phyloP scores from a whole-genome alignment of 2,113 vertebrate species.

The Camelus dromedarius region DNA sequence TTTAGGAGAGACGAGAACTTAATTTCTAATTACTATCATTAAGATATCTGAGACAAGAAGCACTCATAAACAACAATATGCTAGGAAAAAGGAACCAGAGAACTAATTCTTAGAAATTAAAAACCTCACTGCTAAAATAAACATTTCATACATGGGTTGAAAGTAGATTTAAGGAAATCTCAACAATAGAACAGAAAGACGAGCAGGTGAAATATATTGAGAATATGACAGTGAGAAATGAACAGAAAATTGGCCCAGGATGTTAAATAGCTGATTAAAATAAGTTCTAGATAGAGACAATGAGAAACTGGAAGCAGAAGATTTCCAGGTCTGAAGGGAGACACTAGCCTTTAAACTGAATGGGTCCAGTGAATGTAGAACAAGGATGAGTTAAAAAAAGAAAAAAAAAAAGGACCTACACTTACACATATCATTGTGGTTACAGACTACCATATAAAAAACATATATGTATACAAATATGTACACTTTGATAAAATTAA shows the following conservation, averaged over 20 bases:
- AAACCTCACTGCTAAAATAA: constrained; percentile 18
- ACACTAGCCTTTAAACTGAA: not conserved
- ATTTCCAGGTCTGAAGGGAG: not conserved
- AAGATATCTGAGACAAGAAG: not conserved
- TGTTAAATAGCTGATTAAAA: not conserved
- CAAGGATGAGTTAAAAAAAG: not conserved
- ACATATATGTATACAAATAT: not conserved
- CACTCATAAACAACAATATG: not conserved
- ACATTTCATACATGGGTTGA: not conserved
- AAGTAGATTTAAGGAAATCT: constrained; percentile 15
- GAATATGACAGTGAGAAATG: not conserved
- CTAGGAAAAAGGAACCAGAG: not conserved
- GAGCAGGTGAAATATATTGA: not conserved
- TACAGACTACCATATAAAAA: not conserved
- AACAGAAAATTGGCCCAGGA: not conserved
- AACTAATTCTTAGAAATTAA: constrained; percentile 20
- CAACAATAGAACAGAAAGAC: not conserved
- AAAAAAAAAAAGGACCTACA: not conserved
- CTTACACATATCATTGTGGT: not conserved
- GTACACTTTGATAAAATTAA: not conserved
- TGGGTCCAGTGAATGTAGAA: not conserved
- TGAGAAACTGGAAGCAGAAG: not conserved
- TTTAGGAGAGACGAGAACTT: not conserved
- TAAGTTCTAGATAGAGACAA: not conserved
- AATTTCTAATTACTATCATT: constrained; percentile 15